Base-by-base conservation (phyloP, 2,888 invertebrate genomes). In the Chalcis sispes region DNA sequence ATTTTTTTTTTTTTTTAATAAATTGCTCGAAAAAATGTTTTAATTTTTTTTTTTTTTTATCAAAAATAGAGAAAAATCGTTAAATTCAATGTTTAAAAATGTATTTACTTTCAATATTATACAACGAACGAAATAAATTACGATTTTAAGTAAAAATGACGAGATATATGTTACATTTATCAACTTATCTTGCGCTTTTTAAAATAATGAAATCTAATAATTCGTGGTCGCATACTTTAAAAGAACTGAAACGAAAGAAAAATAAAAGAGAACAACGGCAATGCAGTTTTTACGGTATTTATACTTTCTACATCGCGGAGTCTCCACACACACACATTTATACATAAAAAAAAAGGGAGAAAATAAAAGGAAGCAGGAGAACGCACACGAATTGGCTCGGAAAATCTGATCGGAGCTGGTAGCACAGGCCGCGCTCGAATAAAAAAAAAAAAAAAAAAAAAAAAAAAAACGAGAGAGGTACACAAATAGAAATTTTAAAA, bases 401-500 rank as follows among this genome's bases (percentile, higher is more conserved):
- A 71, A 72, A 72, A 76, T 76, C 71, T 66, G 71, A 65, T 75
- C 75, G 69, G 32, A 27, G n/a, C 13, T n/a, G n/a, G n/a, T n/a
- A n/a, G n/a, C n/a, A n/a, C n/a, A n/a, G n/a, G n/a, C n/a, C 10
- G 48, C 23, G 36, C 8, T 2, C 18, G 29, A 8, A 15, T 8
- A 32, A 42, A 42, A 42, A 42, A n/a, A n/a, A n/a, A n/a, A n/a
- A n/a, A n/a, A 36, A 36, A 36, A 36, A 36, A 36, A 36, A 36
- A 36, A 10, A 36, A 36, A 36, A 10, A 42, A 18, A 27, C 13
- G 2, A 15, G 23, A n/a, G n/a, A 29, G 46, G 42, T 27, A 58
- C 65, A 77, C 66, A 77, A 74, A 74, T 70, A 71, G 66, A 74
- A 73, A 65, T 71, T 74, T 75, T 52, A 74, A 74, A 71, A 67